Evolutionary conservation across 2,797 vertebrate genomes (phyloP).

Genomic region (Iguana delicatissima): DNA sequence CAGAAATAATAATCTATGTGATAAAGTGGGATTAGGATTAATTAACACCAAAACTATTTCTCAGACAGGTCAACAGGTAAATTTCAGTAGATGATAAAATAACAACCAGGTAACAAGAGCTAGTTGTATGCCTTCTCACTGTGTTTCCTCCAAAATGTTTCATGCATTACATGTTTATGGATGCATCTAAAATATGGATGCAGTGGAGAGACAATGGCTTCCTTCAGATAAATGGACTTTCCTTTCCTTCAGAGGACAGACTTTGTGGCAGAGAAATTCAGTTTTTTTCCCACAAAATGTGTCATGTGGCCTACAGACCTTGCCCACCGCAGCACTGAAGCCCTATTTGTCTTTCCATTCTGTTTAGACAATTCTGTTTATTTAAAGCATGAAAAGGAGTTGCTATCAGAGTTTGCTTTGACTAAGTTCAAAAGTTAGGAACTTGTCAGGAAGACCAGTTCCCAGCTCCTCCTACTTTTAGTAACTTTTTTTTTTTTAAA

Average conservation of each 20-base stretch:
- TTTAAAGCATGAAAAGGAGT: constrained; percentile 36
- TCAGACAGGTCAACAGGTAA: constrained; percentile 66
- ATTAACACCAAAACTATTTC: constrained; percentile 51
- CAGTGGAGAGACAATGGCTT: neutral
- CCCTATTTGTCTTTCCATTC: constrained; percentile 11
- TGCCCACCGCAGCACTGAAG: constrained; percentile 35
- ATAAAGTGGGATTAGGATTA: constrained; percentile 62
- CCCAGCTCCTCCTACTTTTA: constrained; percentile 72
- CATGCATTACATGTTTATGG: neutral
- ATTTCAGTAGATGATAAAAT: constrained; percentile 22
- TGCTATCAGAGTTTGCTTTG: constrained; percentile 45
- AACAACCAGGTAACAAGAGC: constrained; percentile 45
- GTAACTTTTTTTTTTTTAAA: constrained; percentile 65
- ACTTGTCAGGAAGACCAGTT: constrained; percentile 68
- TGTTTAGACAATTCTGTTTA: constrained; percentile 58
- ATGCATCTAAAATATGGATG: neutral
- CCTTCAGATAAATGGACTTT: neutral
- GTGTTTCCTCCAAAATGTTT: neutral
- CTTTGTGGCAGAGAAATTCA: neutral
- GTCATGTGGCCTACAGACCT: neutral
- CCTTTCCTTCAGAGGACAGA: neutral
- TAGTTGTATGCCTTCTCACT: constrained; percentile 23
- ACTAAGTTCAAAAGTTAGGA: constrained; percentile 70
- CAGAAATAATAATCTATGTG: constrained; percentile 58
- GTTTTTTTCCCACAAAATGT: neutral